Percentiles rank a stretch among this genome's conserved stretches.
phyloP scores from a whole-genome alignment of 23 tunicate genomes.

The Aplidium turbinatum region DNA sequence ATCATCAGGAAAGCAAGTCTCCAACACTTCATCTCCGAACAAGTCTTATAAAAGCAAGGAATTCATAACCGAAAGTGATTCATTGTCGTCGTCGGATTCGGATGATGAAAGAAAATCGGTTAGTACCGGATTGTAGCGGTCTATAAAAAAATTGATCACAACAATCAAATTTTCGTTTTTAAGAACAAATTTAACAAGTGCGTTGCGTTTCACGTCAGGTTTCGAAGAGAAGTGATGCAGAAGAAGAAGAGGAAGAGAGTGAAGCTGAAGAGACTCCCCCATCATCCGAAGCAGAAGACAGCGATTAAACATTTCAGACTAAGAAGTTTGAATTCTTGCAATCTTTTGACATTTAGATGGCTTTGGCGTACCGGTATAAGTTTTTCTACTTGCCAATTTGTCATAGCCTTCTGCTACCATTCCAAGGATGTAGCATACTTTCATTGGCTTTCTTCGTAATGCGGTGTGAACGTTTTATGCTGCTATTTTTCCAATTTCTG shows the following conservation, averaged over 20 bases:
- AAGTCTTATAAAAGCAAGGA: constrained; percentile 77
- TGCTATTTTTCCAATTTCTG: too few species aligned
- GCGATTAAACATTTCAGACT: not conserved
- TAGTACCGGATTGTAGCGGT: not conserved
- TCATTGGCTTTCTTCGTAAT: too few species aligned
- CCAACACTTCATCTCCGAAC: constrained; percentile 27
- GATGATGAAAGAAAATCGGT: not conserved
- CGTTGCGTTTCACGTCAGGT: not conserved
- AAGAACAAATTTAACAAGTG: too few species aligned
- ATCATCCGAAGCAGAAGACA: constrained; percentile 2
- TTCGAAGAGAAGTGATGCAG: not conserved
- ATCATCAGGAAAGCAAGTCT: not conserved
- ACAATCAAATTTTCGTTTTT: not conserved
- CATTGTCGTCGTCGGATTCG: constrained; percentile 55
- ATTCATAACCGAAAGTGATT: constrained; percentile 77
- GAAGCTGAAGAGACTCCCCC: constrained; percentile 14
- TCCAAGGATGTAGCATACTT: too few species aligned
- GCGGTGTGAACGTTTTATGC: too few species aligned
- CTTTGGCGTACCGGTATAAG: too few species aligned
- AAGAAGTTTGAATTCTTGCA: too few species aligned
- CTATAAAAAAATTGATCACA: not conserved
- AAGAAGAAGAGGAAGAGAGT: not conserved
- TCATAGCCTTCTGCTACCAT: too few species aligned
- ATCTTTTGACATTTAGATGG: too few species aligned
- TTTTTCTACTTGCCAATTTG: too few species aligned